Evolutionary conservation across 2,888 invertebrate species (phyloP).

Genomic region (Gonocerus acuteangulatus): DNA sequence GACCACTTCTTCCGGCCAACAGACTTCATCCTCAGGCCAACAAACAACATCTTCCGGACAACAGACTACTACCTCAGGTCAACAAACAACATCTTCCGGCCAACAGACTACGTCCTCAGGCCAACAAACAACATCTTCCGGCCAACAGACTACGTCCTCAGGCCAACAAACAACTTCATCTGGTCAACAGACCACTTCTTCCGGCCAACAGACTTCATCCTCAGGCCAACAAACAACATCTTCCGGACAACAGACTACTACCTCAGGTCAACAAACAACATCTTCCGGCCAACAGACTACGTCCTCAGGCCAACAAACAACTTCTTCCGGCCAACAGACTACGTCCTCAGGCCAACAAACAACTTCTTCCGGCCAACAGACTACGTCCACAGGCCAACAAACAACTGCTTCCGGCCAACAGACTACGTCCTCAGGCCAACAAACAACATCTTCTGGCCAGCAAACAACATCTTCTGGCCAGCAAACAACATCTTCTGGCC

Average conservation of each 20-base stretch:
- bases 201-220: constrained; percentile 21
- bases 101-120: constrained; percentile 34
- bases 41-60: constrained; percentile 27
- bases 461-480: constrained; percentile 24
- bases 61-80: constrained; percentile 32
- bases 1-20: constrained; percentile 27
- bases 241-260: constrained; percentile 29
- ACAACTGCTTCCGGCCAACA: constrained; percentile 35
- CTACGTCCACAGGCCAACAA: constrained; percentile 28
- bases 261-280: constrained; percentile 27
- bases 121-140: constrained; percentile 34
- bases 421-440: constrained; percentile 29
- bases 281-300: constrained; percentile 30
- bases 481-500: constrained; percentile 28
- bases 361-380: constrained; percentile 24
- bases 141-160: constrained; percentile 22
- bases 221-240: constrained; percentile 31
- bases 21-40: constrained; percentile 25
- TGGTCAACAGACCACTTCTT: constrained; percentile 25
- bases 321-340: constrained; percentile 23
- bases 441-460: constrained; percentile 32
- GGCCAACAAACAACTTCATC: constrained; percentile 33
- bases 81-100: constrained; percentile 27
- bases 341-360: constrained; percentile 26
- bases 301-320: constrained; percentile 32